phyloP scores from a whole-genome alignment of 2,113 vertebrate species.

The Varanus salvator region DNA sequence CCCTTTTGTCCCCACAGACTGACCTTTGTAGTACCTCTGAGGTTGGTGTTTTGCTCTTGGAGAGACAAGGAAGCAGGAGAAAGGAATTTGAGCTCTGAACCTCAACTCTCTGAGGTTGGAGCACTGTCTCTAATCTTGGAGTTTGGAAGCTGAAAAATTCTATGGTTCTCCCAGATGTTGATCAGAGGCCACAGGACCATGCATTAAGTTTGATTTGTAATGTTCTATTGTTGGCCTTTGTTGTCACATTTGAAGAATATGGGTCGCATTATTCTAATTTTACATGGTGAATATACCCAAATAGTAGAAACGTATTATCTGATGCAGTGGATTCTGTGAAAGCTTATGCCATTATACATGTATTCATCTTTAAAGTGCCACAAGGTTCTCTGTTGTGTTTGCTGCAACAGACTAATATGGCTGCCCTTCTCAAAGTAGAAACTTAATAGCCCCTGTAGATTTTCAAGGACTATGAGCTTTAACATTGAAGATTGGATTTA shows the following conservation, averaged over 20 bases:
- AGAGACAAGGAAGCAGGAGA: no score
- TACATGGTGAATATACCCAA: constrained; percentile 55
- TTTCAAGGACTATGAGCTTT: constrained; percentile 67
- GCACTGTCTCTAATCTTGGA: no score
- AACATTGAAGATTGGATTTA: constrained; percentile 69
- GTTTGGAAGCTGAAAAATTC: no score
- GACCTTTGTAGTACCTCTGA: no score
- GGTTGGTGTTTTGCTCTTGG: no score
- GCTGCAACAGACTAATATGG: not conserved
- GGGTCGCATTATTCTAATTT: constrained; percentile 46
- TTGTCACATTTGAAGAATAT: constrained; percentile 34
- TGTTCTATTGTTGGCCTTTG: constrained; percentile 54
- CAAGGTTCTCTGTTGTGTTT: not conserved
- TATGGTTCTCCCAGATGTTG: no score
- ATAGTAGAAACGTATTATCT: constrained; percentile 53
- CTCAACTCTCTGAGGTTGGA: no score
- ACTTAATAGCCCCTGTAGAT: constrained; percentile 66
- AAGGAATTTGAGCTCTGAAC: no score
- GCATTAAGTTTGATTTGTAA: constrained; percentile 32
- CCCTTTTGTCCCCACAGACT: no score
- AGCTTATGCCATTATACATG: not conserved
- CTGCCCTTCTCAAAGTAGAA: not conserved
- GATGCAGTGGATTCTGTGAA: not conserved
- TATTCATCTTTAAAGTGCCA: not conserved
- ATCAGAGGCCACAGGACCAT: no score